Percentiles rank a stretch among this genome's conserved stretches.
Evolutionary conservation across 2,888 invertebrate genomes (phyloP).

Genomic region (Chloroclysta siterata): DNA sequence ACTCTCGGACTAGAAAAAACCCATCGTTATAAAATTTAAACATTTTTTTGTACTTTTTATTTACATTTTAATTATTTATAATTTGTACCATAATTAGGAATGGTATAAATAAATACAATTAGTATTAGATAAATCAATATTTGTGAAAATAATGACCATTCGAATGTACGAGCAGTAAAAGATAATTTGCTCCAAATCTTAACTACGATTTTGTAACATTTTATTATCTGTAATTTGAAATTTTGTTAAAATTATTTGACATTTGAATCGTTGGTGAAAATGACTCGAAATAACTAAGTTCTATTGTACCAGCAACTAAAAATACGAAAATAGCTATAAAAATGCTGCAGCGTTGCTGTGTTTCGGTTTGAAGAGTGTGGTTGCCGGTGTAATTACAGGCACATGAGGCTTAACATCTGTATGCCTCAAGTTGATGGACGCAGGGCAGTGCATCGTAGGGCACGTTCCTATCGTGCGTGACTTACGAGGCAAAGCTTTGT

Average conservation of each 20-base stretch:
- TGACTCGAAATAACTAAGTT: not conserved
- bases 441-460: too few relatives aligned
- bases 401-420: too few relatives aligned
- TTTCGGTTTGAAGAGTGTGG: too few relatives aligned
- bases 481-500: too few relatives aligned
- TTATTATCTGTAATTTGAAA: not conserved
- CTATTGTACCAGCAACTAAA: conserved; percentile 3
- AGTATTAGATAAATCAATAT: conserved; percentile 9
- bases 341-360: too few relatives aligned
- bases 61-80: conserved; percentile 18
- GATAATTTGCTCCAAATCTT: not conserved
- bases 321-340: not conserved
- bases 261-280: not conserved
- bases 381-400: too few relatives aligned
- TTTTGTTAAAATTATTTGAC: not conserved
- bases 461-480: too few relatives aligned
- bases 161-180: not conserved
- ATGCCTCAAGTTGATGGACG: too few relatives aligned
- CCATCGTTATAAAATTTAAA: conserved; percentile 33
- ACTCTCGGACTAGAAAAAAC: conserved; percentile 33
- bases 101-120: conserved; percentile 1
- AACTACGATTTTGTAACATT: not conserved
- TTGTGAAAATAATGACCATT: conserved; percentile 8
- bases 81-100: conserved; percentile 6
- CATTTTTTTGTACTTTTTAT: conserved; percentile 30